Percentiles rank a stretch among this genome's conserved stretches.
Conservation (phyloP, 2,888 invertebrate species). For the Rhaphigaster nebulosa region DNA sequence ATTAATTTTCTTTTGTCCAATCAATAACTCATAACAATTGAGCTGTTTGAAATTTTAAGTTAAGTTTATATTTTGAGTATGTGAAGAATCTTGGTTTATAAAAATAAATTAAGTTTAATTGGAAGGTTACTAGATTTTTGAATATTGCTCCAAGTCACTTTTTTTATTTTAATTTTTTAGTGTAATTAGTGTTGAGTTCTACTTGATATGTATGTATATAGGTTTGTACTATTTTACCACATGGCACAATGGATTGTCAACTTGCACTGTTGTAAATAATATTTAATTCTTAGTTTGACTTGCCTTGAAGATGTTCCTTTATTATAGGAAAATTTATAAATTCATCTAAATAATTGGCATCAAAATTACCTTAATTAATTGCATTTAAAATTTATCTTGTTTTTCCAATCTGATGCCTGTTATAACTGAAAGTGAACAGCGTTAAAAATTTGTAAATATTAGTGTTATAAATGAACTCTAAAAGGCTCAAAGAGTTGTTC, state of each 20-base stretch:
- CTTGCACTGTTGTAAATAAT: not conserved
- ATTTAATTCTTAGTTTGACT: not conserved
- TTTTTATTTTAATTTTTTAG: not conserved
- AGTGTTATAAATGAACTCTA: constrained; percentile 43
- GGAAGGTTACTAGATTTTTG: not conserved
- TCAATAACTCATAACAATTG: not conserved
- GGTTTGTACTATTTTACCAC: constrained; percentile 12
- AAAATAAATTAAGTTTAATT: not conserved
- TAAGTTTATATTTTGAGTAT: not conserved
- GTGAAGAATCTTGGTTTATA: not conserved
- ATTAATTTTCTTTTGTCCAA: not conserved
- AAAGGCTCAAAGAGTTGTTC: constrained; percentile 40
- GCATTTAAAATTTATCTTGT: not conserved
- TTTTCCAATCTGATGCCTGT: not conserved
- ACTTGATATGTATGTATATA: not conserved
- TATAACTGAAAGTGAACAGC: not conserved
- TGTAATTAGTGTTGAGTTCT: not conserved
- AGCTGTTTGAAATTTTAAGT: not conserved
- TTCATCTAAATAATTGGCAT: not conserved
- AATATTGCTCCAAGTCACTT: not conserved
- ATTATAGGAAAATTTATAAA: not conserved
- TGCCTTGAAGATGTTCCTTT: not conserved
- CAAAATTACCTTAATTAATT: not conserved
- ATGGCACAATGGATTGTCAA: not conserved
- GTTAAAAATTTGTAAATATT: constrained; percentile 32